Base-by-base conservation (phyloP, 2,797 vertebrate genomes). In the Channallabes apus region DNA sequence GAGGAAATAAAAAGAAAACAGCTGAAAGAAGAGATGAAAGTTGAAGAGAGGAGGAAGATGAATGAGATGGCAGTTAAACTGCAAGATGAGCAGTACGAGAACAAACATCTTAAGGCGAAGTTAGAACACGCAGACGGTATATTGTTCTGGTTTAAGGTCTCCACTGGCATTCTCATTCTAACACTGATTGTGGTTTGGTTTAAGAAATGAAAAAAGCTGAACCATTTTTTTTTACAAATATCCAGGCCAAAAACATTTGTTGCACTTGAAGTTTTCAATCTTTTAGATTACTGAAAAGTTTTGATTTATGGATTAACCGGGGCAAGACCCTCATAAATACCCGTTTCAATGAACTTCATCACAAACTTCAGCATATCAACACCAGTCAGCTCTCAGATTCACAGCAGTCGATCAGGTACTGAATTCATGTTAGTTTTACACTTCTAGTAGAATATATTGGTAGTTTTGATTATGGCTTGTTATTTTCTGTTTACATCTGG, bases 41-140 rank as follows among this genome's bases (percentile, higher is more conserved):
- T 20, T 17, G 56, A 83, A 68, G 18, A 51, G 58, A 72, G n/a
- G 24, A 73, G 12, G 27, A 32, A 71, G 82, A 24, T 73, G 15
- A 83, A 80, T 72, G 58, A 83, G 46, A 82, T 82, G 20, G 59
- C 59, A 6, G 41, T 46, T 7, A 56, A 62, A 38, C 15, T 82
- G 62, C 41, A 65, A 85, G 77, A 85, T n/a, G 80, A 76, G 11
- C 68, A 72, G 29, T 75, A 71, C 4, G 35, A 72, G 12, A 87
- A 38, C 5, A 59, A 68, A 29, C 56, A 79, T 24, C 72, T 71
- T 12, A 54, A 65, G 15, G 51, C 51, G 29, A 8, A 75, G 46
- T 15, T 87, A 22, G 58, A 59, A 14, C 7, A 27, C 2, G 38
- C 38, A 27, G 0, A 35, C 5, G 6, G 51, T 2, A 29, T 1